These are phyloP conservation scores for Paragorgia papillata DNA, from an alignment of 92 coral and sea anemone genomes.

Conservation along the genomic window DNA sequence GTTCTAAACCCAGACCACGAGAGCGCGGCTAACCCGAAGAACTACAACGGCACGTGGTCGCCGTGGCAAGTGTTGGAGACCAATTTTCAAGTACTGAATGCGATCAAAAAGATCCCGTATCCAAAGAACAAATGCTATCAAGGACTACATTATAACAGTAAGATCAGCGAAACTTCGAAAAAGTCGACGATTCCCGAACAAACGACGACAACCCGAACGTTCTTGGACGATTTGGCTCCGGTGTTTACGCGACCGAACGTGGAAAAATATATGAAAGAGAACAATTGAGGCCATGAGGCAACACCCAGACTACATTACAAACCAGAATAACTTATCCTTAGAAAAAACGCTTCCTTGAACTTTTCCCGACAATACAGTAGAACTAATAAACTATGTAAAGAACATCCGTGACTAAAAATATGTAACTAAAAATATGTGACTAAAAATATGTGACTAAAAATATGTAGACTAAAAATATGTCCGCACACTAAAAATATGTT, in stretches of 20 bases:
- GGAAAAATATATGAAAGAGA: neutral
- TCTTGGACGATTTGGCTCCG: neutral
- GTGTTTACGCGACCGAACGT: neutral
- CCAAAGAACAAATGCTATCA: conserved; percentile 15
- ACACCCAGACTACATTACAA: too few species aligned
- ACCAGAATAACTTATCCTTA: too few species aligned
- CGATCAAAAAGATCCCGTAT: conserved; percentile 43
- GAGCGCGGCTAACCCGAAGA: conserved; percentile 59
- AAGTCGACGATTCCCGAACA: conserved; percentile 14
- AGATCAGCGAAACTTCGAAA: neutral
- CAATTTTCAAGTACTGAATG: conserved; percentile 26
- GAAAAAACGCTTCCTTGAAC: too few species aligned
- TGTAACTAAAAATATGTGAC: too few species aligned
- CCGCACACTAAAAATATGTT: too few species aligned
- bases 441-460: too few species aligned
- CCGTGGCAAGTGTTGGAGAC: conserved; percentile 67
- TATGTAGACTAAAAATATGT: too few species aligned
- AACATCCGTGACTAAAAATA: too few species aligned
- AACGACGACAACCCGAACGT: neutral
- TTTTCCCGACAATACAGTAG: too few species aligned
- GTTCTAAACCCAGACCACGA: conserved; percentile 88
- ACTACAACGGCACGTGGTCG: conserved; percentile 73
- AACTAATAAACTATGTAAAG: too few species aligned
- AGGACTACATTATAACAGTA: conserved; percentile 33
- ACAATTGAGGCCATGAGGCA: neutral